phyloP scores from a whole-genome alignment of 2,797 vertebrate species.

The Tinamus major region DNA sequence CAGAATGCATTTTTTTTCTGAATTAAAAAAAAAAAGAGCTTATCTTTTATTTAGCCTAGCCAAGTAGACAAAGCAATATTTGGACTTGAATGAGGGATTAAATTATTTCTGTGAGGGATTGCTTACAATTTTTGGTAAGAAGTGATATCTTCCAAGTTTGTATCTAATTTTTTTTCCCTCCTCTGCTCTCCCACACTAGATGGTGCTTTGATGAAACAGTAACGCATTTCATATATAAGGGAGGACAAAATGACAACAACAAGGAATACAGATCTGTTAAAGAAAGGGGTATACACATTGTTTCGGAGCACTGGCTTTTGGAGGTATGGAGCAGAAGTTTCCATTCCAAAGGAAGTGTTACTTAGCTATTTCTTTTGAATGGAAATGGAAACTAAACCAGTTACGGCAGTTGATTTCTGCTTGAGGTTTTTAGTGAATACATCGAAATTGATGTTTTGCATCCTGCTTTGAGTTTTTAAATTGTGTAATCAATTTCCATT shows the following conservation, averaged over 20 bases:
- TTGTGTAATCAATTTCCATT: neutral
- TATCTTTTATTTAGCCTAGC: neutral
- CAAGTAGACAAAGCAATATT: neutral
- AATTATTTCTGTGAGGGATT: neutral
- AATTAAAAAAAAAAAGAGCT: neutral
- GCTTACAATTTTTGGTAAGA: neutral
- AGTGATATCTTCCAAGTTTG: neutral
- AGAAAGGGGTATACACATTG: conserved; percentile 89
- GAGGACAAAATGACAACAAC: conserved; percentile 91
- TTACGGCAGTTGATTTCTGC: neutral
- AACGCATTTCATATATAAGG: conserved; percentile 97
- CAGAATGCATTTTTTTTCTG: neutral
- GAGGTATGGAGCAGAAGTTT: conserved; percentile 80
- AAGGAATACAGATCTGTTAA: conserved; percentile 93
- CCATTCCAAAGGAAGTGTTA: neutral
- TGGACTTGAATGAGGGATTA: neutral
- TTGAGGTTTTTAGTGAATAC: neutral
- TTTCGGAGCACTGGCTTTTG: conserved; percentile 96
- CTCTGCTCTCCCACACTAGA: conserved; percentile 69
- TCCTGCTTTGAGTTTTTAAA: neutral
- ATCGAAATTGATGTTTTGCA: neutral
- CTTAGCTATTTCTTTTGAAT: neutral
- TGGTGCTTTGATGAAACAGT: conserved; percentile 96
- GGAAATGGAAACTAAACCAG: neutral
- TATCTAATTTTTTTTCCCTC: neutral